Evolutionary conservation across 2,797 vertebrate genomes (phyloP).

Genomic region (Psittacula derbiana): DNA sequence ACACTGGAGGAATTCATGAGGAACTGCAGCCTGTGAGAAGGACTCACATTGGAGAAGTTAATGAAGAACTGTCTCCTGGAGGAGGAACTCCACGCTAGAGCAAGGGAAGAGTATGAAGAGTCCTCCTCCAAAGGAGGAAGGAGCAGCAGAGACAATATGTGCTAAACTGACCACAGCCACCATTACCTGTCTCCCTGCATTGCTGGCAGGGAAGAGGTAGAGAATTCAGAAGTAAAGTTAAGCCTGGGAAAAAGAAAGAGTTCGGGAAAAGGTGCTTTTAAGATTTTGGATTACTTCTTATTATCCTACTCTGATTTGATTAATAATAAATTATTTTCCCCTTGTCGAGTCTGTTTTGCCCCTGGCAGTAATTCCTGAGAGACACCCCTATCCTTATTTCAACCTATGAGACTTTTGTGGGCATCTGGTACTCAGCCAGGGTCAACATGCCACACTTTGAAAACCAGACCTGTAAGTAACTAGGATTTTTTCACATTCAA

Average conservation of each 20-base stretch:
- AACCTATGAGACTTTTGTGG: neutral
- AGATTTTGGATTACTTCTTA: neutral
- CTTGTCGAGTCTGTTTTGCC: neutral
- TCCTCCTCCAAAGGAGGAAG: neutral
- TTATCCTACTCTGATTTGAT: neutral
- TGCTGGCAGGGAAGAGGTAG: neutral
- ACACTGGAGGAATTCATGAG: neutral
- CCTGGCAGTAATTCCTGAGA: neutral
- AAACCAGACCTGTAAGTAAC: neutral
- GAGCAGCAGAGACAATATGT: neutral
- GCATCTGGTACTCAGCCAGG: neutral
- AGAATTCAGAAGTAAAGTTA: neutral
- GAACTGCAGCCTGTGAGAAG: neutral
- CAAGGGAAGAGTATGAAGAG: neutral
- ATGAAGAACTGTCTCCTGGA: neutral
- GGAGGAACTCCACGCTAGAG: neutral
- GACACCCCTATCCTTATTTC: neutral
- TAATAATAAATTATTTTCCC: neutral
- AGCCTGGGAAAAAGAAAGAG: neutral
- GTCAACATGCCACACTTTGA: neutral
- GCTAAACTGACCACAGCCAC: neutral
- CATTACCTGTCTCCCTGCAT: neutral
- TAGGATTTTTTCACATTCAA: neutral
- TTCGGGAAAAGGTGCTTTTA: neutral
- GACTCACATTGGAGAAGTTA: neutral